Percentiles rank a stretch among this genome's conserved stretches.
These are phyloP conservation scores for Phaetusa simplex DNA, from an alignment of 2,113 vertebrate species.

Conservation along the genomic window DNA sequence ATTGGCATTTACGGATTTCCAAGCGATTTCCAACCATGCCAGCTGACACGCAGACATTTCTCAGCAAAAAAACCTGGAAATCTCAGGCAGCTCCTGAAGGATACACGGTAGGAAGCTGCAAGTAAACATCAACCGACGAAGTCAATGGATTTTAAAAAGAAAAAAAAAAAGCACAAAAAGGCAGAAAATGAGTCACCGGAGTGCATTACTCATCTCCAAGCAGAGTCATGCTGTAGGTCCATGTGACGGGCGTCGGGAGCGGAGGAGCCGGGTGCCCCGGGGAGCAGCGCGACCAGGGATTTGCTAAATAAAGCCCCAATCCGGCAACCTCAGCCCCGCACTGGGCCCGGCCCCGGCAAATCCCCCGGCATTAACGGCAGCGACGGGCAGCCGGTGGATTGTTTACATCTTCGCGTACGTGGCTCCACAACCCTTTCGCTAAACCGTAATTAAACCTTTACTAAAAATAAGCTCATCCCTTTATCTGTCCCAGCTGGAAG, in stretches of 20 bases:
- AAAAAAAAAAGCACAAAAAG: background rate
- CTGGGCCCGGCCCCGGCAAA: background rate
- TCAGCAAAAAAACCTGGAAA: background rate
- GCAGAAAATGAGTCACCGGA: conserved; percentile 6
- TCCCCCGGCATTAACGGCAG: background rate
- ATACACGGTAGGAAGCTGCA: background rate
- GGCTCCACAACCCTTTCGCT: background rate
- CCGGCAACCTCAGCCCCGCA: background rate
- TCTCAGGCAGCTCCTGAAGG: background rate
- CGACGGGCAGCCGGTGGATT: background rate
- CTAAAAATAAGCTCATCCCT: background rate
- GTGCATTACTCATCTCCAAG: background rate
- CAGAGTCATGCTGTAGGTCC: conserved; percentile 54
- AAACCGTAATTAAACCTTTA: fast-evolving
- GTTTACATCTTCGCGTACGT: background rate
- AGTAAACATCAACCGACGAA: background rate
- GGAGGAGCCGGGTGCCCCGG: background rate
- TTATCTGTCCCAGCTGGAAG: background rate
- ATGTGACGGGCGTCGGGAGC: conserved; percentile 37
- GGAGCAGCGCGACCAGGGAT: background rate
- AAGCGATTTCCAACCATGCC: fast-evolving
- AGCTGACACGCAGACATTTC: fast-evolving
- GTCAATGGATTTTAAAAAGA: background rate
- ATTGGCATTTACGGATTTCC: fast-evolving
- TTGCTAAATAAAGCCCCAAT: conserved; percentile 73